Evolutionary conservation across 2,797 vertebrate species (phyloP), one percentile per base, ranked within the genome.

Genomic region (Acipenser oxyrinchus): DNA sequence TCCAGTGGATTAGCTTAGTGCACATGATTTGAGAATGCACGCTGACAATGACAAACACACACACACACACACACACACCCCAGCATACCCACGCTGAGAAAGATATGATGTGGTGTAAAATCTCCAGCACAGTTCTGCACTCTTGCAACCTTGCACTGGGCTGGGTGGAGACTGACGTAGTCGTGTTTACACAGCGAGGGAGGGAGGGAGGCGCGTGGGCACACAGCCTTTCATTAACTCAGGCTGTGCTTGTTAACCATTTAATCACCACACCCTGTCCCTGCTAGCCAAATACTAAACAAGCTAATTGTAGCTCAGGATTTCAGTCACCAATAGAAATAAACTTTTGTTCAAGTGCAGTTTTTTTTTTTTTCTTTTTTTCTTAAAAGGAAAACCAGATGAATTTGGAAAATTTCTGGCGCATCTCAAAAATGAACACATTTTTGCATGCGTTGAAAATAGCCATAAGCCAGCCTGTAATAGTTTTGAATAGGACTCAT

Each of bases 221-320:
- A 75, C 53, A 69, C 81, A 75, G 77, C 80, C 76, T 76, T 76
- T 70, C 82, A 71, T 83, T 84, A 80, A 84, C 79, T 71, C 65
- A 74, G 74, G 76, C 78, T 82, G 48, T 68, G 78, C 75, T 80
- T 58, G 55, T 75, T 73, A 76, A 70, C 73, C 77, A 76, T 78
- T 73, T 79, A 75, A 78, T 78, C 75, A 73, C 62, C 6, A 51
- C 73, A 37, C 79, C 76, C 72, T 79, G 73, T 75, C 77, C 74
- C 23, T 37, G 23, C 23, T 3, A 37, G 23, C 23, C 23, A 37
- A 37, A 37, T 37, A 37, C 23, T 37, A 37, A 37, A 37, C 23
- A 3, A 3, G 23, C 23, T 37, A 3, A 37, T 37, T 37, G 23
- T 37, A 37, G 23, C 23, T 37, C 15, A 18, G 15, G 15, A 18